phyloP scores from a whole-genome alignment of 2,888 invertebrate genomes.

The Camponotus fellah region DNA sequence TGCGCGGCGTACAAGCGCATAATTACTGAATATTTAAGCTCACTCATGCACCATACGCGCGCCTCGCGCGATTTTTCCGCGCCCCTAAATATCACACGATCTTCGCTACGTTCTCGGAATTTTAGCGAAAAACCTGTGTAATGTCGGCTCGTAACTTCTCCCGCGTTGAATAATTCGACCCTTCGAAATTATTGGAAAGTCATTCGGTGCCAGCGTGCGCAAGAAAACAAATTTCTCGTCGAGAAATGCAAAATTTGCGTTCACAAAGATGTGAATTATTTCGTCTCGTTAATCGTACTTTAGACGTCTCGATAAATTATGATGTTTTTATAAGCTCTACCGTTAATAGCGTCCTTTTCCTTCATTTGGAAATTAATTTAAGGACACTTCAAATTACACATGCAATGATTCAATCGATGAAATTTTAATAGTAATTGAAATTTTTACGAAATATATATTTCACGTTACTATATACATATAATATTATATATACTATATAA shows the following conservation, averaged over 20 bases:
- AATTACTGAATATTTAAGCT: constrained; percentile 69
- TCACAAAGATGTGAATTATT: constrained; percentile 47
- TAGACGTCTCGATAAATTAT: constrained; percentile 44
- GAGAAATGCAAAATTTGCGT: constrained; percentile 40
- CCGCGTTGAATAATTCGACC: constrained; percentile 48
- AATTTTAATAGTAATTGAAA: not conserved
- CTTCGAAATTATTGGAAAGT: constrained; percentile 54
- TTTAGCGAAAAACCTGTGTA: constrained; percentile 34
- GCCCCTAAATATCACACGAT: constrained; percentile 41
- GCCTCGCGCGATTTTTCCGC: constrained; percentile 53
- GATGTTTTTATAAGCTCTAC: constrained; percentile 44
- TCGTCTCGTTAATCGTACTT: constrained; percentile 50
- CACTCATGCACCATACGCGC: constrained; percentile 44
- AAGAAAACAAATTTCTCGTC: constrained; percentile 38
- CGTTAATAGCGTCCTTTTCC: constrained; percentile 18
- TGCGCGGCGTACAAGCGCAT: constrained; percentile 58
- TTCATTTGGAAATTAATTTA: constrained; percentile 1
- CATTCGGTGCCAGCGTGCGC: constrained; percentile 30
- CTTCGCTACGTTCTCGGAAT: constrained; percentile 38
- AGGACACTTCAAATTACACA: not conserved
- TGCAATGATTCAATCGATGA: not conserved
- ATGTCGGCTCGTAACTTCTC: constrained; percentile 45
- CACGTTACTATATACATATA: not conserved
- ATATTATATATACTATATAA: not conserved
- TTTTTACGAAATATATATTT: not conserved